Percentiles rank a stretch among this genome's conserved stretches.
phyloP scores from a whole-genome alignment of 2,797 vertebrate species.

The Erethizon dorsatum region DNA sequence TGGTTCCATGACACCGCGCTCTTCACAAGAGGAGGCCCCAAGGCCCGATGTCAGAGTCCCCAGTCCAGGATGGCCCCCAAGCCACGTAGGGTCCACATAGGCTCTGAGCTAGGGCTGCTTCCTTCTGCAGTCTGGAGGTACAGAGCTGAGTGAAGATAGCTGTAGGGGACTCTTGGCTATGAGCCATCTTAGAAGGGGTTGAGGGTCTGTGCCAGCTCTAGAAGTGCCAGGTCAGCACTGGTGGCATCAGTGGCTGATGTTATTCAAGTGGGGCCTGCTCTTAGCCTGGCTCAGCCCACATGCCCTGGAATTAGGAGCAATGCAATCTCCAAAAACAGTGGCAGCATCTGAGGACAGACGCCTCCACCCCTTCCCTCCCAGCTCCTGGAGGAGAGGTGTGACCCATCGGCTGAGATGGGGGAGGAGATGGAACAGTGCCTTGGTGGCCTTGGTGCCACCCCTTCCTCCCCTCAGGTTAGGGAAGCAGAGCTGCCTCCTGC shows the following conservation, averaged over 20 bases:
- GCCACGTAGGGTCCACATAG: not conserved
- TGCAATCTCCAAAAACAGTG: conserved; percentile 69
- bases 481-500: not conserved
- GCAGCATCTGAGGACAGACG: conserved; percentile 62
- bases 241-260: not conserved
- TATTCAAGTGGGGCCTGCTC: not conserved
- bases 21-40: not conserved
- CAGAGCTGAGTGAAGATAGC: not conserved
- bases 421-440: not conserved
- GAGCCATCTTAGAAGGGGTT: not conserved
- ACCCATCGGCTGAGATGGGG: not conserved
- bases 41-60: not conserved
- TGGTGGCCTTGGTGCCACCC: not conserved
- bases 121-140: not conserved
- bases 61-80: not conserved
- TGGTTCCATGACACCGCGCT: too few relatives aligned
- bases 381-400: not conserved
- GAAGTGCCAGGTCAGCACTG: not conserved
- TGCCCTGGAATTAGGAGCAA: conserved; percentile 20
- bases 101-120: not conserved
- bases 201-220: not conserved
- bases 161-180: not conserved
- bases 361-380: conserved; percentile 3
- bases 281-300: conserved; percentile 22
- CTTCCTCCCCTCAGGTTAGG: not conserved